Percentiles rank a stretch among this genome's conserved stretches.
Conservation (phyloP, 1,140 invertebrate species). For the Oscheius sp. region DNA sequence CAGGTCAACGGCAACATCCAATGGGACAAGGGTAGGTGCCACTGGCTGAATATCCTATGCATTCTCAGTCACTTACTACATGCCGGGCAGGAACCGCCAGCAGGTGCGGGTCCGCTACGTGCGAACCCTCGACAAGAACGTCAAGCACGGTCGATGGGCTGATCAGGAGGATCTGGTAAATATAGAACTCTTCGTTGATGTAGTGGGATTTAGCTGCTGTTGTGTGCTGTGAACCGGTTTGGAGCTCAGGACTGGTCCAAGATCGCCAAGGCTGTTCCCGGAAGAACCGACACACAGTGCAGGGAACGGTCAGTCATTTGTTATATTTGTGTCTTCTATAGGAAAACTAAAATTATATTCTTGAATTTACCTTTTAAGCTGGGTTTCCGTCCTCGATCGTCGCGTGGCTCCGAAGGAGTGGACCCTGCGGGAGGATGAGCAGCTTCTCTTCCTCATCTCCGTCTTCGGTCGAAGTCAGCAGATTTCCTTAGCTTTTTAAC, state of each 20-base stretch:
- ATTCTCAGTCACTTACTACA: constrained; percentile 58
- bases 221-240: constrained; percentile 29
- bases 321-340: not conserved
- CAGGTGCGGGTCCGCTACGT: constrained; percentile 53
- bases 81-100: constrained; percentile 56
- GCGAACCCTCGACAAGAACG: constrained; percentile 48
- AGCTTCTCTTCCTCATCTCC: constrained; percentile 27
- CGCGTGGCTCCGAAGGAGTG: constrained; percentile 4
- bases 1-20: constrained; percentile 44
- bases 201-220: constrained; percentile 32
- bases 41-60: not conserved
- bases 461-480: constrained; percentile 26
- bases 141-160: constrained; percentile 57
- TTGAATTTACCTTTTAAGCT: too few relatives aligned
- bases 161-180: constrained; percentile 58
- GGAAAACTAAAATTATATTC: not conserved
- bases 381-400: constrained; percentile 31
- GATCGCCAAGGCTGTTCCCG: constrained; percentile 52
- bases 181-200: not conserved
- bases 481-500: not conserved
- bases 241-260: constrained; percentile 53
- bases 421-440: constrained; percentile 37
- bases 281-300: constrained; percentile 55
- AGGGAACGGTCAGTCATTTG: constrained; percentile 52
- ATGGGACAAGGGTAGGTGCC: constrained; percentile 56